Conservation (phyloP, 2,797 vertebrate species). For the Karalla daura region DNA sequence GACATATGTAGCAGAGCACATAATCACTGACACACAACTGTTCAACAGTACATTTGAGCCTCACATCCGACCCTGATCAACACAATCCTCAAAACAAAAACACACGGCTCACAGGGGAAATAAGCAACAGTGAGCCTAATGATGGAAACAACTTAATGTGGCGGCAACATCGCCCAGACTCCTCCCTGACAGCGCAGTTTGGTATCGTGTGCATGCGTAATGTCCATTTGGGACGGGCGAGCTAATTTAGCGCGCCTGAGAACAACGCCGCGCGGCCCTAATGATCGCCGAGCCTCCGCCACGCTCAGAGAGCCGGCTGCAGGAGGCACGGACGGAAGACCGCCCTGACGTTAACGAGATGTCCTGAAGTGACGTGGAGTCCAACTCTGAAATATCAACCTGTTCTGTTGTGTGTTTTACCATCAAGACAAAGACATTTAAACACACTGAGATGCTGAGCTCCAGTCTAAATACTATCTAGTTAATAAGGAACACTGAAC, state of each 20-base stretch:
- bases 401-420: too few relatives aligned
- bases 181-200: constrained; percentile 72
- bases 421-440: too few relatives aligned
- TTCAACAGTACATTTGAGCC: constrained; percentile 69
- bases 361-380: too few relatives aligned
- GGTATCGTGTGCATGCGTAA: constrained; percentile 64
- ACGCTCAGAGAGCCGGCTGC: constrained; percentile 51
- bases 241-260: constrained; percentile 68
- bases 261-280: constrained; percentile 64
- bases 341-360: constrained; percentile 44
- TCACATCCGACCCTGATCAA: constrained; percentile 73
- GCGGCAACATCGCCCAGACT: constrained; percentile 71
- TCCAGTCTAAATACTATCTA: too few relatives aligned
- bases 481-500: too few relatives aligned
- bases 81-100: constrained; percentile 77
- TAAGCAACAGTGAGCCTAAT: constrained; percentile 79
- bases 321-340: constrained; percentile 41
- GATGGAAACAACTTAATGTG: constrained; percentile 81
- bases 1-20: constrained; percentile 65
- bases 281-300: constrained; percentile 66
- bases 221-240: constrained; percentile 76
- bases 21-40: constrained; percentile 69
- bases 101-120: constrained; percentile 80
- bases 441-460: too few relatives aligned
- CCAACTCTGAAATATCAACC: too few relatives aligned